Percentiles rank a stretch among this genome's conserved stretches.
These are phyloP conservation scores for Pygmarrhopalites habei DNA, from an alignment of 1,140 invertebrate species.

Conservation along the genomic window DNA sequence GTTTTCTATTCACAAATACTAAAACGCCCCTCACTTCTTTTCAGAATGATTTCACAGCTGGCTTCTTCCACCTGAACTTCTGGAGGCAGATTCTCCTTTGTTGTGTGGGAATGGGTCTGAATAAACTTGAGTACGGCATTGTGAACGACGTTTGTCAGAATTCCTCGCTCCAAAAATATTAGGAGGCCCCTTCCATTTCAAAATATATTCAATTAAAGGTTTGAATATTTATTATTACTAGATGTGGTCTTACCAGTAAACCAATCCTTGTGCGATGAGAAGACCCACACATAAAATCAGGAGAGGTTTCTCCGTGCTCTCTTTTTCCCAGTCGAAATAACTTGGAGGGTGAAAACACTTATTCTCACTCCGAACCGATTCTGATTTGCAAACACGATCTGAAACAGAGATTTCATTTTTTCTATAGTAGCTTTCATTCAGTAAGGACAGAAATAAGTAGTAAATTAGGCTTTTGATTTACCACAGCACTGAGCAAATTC, in stretches of 20 bases:
- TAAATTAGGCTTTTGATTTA: conserved; percentile 7
- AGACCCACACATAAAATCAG: neutral
- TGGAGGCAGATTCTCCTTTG: neutral
- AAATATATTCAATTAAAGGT: too few relatives aligned
- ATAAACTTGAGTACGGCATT: conserved; percentile 7
- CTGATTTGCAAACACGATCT: conserved; percentile 7
- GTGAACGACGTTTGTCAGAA: conserved; percentile 1
- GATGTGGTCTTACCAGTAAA: conserved; percentile 22
- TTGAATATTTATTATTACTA: too few relatives aligned
- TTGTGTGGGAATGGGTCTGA: neutral
- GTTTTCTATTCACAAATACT: neutral
- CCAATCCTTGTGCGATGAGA: conserved; percentile 14
- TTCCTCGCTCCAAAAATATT: conserved; percentile 4
- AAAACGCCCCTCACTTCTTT: neutral
- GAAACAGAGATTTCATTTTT: too few relatives aligned
- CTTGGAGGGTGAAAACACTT: conserved; percentile 1
- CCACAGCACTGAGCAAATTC: conserved; percentile 16
- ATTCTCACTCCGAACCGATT: neutral
- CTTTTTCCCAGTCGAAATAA: neutral
- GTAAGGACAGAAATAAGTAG: too few relatives aligned
- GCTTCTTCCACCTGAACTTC: neutral
- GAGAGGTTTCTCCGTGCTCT: conserved; percentile 2
- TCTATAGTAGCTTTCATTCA: too few relatives aligned
- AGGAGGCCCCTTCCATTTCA: neutral
- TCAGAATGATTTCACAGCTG: conserved; percentile 1